These are phyloP conservation scores for Danio choprae DNA, from an alignment of 2,797 vertebrate genomes.

Conservation along the genomic window DNA sequence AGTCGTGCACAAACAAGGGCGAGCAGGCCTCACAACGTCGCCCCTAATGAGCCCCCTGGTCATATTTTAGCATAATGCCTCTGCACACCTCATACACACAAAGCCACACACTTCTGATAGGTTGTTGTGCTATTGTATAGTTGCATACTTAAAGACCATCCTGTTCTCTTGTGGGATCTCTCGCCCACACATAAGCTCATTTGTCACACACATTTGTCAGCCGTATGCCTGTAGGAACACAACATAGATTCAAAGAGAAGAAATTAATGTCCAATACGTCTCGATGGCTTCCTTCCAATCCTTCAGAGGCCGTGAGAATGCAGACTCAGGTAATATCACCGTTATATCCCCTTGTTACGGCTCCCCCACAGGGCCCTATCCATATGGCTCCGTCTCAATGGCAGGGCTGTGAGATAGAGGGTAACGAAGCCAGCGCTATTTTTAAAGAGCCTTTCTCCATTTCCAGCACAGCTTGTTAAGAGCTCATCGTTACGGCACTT, in stretches of 20 bases:
- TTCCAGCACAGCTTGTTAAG: constrained; percentile 63
- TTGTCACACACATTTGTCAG: constrained; percentile 15
- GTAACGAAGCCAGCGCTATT: constrained; percentile 61
- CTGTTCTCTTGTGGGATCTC: constrained; percentile 18
- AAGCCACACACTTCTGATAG: not conserved
- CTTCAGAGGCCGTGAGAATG: constrained; percentile 65
- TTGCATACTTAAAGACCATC: constrained; percentile 16
- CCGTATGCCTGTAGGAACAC: constrained; percentile 41
- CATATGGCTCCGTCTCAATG: constrained; percentile 56
- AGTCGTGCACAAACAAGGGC: constrained; percentile 46
- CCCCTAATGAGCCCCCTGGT: constrained; percentile 54
- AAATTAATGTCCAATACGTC: constrained; percentile 69
- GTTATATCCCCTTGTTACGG: constrained; percentile 71
- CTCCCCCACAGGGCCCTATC: constrained; percentile 60
- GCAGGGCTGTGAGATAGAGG: constrained; percentile 55
- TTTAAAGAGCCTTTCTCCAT: constrained; percentile 60
- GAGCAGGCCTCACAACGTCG: constrained; percentile 59
- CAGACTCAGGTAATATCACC: constrained; percentile 72
- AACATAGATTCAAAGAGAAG: constrained; percentile 55
- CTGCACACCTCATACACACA: constrained; percentile 9
- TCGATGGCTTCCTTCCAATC: constrained; percentile 66
- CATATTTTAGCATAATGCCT: constrained; percentile 80
- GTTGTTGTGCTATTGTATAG: constrained; percentile 5
- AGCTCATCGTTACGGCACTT: constrained; percentile 60
- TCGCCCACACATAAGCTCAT: not conserved